These are phyloP conservation scores for Brachypterus glaber DNA, from an alignment of 2,888 invertebrate species.

Conservation along the genomic window DNA sequence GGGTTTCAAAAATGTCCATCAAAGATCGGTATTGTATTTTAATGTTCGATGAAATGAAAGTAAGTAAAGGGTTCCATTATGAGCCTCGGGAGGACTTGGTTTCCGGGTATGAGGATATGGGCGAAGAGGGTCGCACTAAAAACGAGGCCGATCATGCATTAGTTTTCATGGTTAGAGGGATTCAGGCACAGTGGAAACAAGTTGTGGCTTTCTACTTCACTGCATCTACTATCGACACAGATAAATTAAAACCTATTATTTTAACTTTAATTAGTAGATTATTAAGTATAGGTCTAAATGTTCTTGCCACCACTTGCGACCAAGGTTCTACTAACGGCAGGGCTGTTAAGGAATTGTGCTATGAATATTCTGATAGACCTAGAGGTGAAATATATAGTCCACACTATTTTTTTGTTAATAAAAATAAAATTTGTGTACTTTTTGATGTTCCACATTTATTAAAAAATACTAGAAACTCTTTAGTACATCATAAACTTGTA, in stretches of 20 bases:
- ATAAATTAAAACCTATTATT: slow-evolving; percentile 15
- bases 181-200: slow-evolving; percentile 24
- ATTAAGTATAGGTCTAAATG: slow-evolving; percentile 18
- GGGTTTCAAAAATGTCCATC: slow-evolving; percentile 13
- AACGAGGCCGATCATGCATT: slow-evolving; percentile 25
- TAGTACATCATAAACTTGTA: background rate
- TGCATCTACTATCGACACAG: slow-evolving; percentile 15
- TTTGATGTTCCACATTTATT: slow-evolving; percentile 1
- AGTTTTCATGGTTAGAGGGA: slow-evolving; percentile 23
- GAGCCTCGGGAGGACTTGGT: slow-evolving; percentile 15
- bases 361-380: background rate
- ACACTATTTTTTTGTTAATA: background rate
- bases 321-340: slow-evolving; percentile 25
- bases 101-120: slow-evolving; percentile 19
- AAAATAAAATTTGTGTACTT: background rate
- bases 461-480: background rate
- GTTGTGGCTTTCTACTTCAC: slow-evolving; percentile 21
- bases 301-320: slow-evolving; percentile 27
- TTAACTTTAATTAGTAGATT: slow-evolving; percentile 17
- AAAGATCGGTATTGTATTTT: slow-evolving; percentile 16
- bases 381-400: too few relatives aligned
- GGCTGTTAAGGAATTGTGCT: slow-evolving; percentile 13
- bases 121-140: slow-evolving; percentile 7
- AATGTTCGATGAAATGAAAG: slow-evolving; percentile 23
- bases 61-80: slow-evolving; percentile 15